Percentiles rank a stretch among this genome's conserved stretches.
Conservation (phyloP, 2,113 vertebrate genomes). For the Cyanocitta stelleri region DNA sequence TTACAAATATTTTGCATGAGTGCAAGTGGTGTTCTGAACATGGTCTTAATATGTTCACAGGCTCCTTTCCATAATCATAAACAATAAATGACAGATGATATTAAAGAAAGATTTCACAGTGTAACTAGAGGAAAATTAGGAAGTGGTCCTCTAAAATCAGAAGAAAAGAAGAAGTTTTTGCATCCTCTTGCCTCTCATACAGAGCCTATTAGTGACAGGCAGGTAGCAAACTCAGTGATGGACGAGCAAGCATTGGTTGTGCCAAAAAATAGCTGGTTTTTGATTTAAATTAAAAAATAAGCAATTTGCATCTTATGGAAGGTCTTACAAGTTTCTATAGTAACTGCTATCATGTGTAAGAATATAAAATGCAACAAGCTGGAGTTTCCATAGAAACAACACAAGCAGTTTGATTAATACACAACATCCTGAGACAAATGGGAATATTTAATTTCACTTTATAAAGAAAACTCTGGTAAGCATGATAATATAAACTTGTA, state of each 20-base stretch:
- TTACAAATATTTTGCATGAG: background rate
- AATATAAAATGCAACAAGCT: conserved; percentile 12
- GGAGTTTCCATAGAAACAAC: conserved; percentile 10
- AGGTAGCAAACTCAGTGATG: background rate
- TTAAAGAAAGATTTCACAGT: background rate
- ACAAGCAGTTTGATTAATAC: conserved; percentile 36
- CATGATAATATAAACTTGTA: background rate
- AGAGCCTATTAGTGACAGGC: background rate
- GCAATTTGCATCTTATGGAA: conserved; percentile 20
- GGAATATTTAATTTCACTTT: conserved; percentile 18
- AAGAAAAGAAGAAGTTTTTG: background rate
- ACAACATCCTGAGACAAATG: background rate
- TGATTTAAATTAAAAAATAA: conserved; percentile 9
- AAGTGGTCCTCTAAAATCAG: background rate
- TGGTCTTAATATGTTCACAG: background rate
- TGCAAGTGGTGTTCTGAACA: background rate
- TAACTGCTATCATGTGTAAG: conserved; percentile 35
- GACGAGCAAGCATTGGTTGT: background rate
- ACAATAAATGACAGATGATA: background rate
- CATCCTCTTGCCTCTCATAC: background rate
- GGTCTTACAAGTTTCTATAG: conserved; percentile 59
- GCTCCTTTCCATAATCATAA: background rate
- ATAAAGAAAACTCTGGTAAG: background rate
- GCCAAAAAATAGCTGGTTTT: background rate
- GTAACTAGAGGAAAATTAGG: background rate